Evolutionary conservation across 2,797 vertebrate species (phyloP).

Genomic region (Adelosebastes latens): DNA sequence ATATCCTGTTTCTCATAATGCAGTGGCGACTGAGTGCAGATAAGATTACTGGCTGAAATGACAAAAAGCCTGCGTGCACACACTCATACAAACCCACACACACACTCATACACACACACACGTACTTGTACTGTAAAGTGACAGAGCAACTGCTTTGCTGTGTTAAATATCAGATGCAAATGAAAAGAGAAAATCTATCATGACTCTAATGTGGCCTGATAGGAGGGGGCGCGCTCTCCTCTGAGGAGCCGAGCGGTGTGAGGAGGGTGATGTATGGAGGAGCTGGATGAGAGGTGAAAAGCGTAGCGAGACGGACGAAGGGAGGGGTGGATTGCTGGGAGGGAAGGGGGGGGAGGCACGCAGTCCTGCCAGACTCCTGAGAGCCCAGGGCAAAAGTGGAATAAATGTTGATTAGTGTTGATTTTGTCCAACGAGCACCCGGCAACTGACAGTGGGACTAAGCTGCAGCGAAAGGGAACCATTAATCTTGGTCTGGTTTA

Average conservation of each 20-base stretch:
- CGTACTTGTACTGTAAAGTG: conserved; percentile 57
- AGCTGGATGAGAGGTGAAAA: conserved; percentile 96
- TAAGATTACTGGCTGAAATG: conserved; percentile 54
- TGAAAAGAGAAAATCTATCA: conserved; percentile 98
- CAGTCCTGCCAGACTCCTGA: conserved; percentile 87
- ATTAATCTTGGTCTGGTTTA: conserved; percentile 99
- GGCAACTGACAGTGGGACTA: conserved; percentile 98
- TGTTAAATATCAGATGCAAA: conserved; percentile 96
- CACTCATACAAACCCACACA: not conserved
- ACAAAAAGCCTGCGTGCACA: not conserved
- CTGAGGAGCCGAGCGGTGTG: conserved; percentile 81
- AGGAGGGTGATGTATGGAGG: conserved; percentile 92
- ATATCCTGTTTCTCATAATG: conserved; percentile 68
- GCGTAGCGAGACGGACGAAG: conserved; percentile 88
- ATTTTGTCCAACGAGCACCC: conserved; percentile 96
- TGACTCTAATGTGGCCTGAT: conserved; percentile 94
- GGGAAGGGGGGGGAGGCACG: conserved; percentile 66
- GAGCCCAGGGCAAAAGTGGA: conserved; percentile 98
- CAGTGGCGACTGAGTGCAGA: conserved; percentile 53
- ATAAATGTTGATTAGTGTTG: conserved; percentile 99
- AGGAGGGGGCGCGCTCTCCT: conserved; percentile 81
- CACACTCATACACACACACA: not conserved
- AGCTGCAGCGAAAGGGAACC: conserved; percentile 96
- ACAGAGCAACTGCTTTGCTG: conserved; percentile 75
- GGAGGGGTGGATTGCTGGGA: conserved; percentile 76